phyloP scores from a whole-genome alignment of 2,113 vertebrate genomes.

The Cheilinus undulatus region DNA sequence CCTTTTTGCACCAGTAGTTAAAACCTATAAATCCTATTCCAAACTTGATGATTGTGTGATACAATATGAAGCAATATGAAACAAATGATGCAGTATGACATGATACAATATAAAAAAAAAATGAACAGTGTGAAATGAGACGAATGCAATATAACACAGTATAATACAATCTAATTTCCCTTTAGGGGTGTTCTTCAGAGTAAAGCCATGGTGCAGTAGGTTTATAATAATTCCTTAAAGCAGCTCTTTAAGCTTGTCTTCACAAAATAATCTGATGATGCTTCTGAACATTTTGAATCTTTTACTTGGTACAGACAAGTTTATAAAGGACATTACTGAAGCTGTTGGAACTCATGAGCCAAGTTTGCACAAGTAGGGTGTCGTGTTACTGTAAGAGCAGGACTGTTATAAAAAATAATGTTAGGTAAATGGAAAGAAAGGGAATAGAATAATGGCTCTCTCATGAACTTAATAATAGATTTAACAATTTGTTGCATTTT shows the following conservation, averaged over 20 bases:
- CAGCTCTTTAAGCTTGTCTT: slow-evolving; percentile 3
- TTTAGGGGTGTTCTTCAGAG: neutral
- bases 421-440: neutral
- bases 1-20: slow-evolving; percentile 1
- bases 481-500: slow-evolving; percentile 27
- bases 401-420: neutral
- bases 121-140: no score
- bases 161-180: no score
- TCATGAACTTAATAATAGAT: neutral
- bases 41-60: no score
- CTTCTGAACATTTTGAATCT: slow-evolving; percentile 8
- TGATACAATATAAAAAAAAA: no score
- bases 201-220: neutral
- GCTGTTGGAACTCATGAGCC: neutral
- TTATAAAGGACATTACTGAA: slow-evolving; percentile 14
- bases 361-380: neutral
- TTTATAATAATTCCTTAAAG: slow-evolving; percentile 24
- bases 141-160: no score
- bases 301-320: slow-evolving; percentile 26
- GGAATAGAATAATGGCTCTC: neutral
- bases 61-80: no score
- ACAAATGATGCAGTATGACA: no score
- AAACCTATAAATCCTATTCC: neutral
- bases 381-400: neutral
- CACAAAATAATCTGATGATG: neutral